These are phyloP conservation scores for Cylindroiulus punctatus DNA, from an alignment of 2,888 invertebrate genomes.

Conservation along the genomic window DNA sequence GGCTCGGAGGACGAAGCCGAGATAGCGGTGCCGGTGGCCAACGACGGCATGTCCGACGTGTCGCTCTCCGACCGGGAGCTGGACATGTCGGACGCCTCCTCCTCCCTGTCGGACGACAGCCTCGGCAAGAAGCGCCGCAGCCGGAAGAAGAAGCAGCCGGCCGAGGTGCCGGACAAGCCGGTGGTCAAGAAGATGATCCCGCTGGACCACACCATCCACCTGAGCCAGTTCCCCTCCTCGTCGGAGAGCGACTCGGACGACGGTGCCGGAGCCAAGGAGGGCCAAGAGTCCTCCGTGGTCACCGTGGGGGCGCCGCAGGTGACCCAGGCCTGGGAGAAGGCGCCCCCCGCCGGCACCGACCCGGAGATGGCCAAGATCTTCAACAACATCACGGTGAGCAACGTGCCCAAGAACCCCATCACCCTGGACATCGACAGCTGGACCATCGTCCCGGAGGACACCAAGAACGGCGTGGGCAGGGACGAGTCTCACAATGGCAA, in stretches of 20 bases:
- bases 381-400: constrained; percentile 55
- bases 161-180: not conserved
- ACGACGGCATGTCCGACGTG: constrained; percentile 53
- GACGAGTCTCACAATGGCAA: not conserved
- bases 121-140: constrained; percentile 23
- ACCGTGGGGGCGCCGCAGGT: constrained; percentile 48
- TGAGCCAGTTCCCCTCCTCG: constrained; percentile 13
- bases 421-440: constrained; percentile 52
- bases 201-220: not conserved
- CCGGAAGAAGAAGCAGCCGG: not conserved
- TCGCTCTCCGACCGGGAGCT: constrained; percentile 49
- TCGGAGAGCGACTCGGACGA: constrained; percentile 12
- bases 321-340: not conserved
- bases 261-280: not conserved
- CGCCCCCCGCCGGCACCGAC: not conserved
- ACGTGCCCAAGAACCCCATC: constrained; percentile 49
- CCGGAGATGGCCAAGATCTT: constrained; percentile 56
- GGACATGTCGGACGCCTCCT: constrained; percentile 54
- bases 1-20: constrained; percentile 4
- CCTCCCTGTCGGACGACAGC: constrained; percentile 58
- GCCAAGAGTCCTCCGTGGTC: constrained; percentile 49
- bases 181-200: constrained; percentile 51
- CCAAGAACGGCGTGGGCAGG: constrained; percentile 40
- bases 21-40: not conserved
- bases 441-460: constrained; percentile 17